Evolutionary conservation across 2,888 invertebrate species (phyloP).

Genomic region (Ceratothoa steindachneri): DNA sequence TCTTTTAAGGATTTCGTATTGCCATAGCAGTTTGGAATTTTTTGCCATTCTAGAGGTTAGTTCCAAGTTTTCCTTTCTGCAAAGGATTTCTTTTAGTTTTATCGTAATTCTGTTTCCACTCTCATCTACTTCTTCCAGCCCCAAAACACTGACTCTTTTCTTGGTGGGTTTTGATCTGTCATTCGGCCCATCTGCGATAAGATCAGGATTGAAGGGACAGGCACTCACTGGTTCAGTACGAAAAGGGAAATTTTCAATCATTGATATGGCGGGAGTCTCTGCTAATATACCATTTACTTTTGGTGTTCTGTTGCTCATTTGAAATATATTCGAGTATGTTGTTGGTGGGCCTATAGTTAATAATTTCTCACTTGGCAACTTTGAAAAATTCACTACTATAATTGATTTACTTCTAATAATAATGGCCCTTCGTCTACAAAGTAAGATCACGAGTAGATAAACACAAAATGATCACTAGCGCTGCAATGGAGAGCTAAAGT

Average conservation of each 20-base stretch:
- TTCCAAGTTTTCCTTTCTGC: slow-evolving; percentile 36
- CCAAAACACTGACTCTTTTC: slow-evolving; percentile 43
- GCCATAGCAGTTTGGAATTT: slow-evolving; percentile 16
- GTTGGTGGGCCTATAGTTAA: slow-evolving; percentile 17
- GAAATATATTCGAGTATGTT: slow-evolving; percentile 44
- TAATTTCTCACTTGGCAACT: slow-evolving; percentile 21
- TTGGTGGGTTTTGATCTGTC: slow-evolving; percentile 32
- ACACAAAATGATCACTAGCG: slow-evolving; percentile 27
- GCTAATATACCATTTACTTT: slow-evolving; percentile 38
- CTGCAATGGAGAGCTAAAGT: neutral
- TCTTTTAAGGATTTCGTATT: no score
- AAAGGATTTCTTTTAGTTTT: slow-evolving; percentile 39
- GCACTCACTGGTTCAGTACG: slow-evolving; percentile 31
- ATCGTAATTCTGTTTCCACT: slow-evolving; percentile 32
- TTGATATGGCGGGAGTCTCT: slow-evolving; percentile 40
- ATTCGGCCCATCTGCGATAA: slow-evolving; percentile 39
- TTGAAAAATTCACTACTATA: neutral
- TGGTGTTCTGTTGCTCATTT: slow-evolving; percentile 45
- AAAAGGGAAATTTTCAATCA: slow-evolving; percentile 40
- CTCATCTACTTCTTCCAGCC: slow-evolving; percentile 42
- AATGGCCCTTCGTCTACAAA: slow-evolving; percentile 28
- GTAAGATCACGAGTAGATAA: slow-evolving; percentile 32
- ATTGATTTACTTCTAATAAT: slow-evolving; percentile 17
- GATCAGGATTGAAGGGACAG: slow-evolving; percentile 37
- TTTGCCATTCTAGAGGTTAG: slow-evolving; percentile 23